phyloP scores from a whole-genome alignment of 2,797 vertebrate genomes.

The Eupleurogrammus muticus region DNA sequence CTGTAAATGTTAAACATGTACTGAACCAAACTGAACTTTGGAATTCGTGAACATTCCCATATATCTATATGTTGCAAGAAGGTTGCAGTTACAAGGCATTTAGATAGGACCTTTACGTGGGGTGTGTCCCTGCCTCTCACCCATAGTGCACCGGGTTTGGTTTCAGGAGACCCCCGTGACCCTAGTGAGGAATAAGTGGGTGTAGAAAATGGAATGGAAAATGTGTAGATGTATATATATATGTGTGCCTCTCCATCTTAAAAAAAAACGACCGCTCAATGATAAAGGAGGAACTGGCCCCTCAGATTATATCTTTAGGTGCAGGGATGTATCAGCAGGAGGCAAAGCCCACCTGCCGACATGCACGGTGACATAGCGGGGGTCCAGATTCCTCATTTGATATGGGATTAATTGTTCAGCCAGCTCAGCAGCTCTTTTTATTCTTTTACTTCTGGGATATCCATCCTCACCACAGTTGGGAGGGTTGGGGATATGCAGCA shows the following conservation, averaged over 20 bases:
- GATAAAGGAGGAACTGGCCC: background rate
- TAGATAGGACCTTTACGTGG: no score
- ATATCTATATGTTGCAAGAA: no score
- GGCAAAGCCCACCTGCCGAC: constrained; percentile 53
- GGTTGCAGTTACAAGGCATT: no score
- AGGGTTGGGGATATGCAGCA: background rate
- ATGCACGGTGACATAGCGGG: constrained; percentile 45
- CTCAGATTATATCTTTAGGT: constrained; percentile 44
- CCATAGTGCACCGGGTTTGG: no score
- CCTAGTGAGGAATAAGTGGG: no score
- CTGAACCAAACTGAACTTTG: no score
- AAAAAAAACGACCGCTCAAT: constrained; percentile 20
- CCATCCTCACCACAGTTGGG: constrained; percentile 69
- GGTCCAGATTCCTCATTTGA: constrained; percentile 67
- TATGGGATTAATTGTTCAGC: constrained; percentile 78
- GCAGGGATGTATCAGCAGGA: constrained; percentile 54
- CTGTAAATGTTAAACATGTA: no score
- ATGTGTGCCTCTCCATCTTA: background rate
- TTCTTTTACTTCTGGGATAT: constrained; percentile 62
- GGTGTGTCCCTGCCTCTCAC: no score
- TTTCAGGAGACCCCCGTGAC: no score
- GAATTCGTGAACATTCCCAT: no score
- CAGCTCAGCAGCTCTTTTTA: constrained; percentile 71
- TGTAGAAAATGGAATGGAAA: no score
- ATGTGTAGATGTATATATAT: no score